A percentile compares a stretch with the other conserved stretches of the same genome.
Evolutionary conservation across 1,140 invertebrate species (phyloP).

Genomic region (Drosophila lacertosa): DNA sequence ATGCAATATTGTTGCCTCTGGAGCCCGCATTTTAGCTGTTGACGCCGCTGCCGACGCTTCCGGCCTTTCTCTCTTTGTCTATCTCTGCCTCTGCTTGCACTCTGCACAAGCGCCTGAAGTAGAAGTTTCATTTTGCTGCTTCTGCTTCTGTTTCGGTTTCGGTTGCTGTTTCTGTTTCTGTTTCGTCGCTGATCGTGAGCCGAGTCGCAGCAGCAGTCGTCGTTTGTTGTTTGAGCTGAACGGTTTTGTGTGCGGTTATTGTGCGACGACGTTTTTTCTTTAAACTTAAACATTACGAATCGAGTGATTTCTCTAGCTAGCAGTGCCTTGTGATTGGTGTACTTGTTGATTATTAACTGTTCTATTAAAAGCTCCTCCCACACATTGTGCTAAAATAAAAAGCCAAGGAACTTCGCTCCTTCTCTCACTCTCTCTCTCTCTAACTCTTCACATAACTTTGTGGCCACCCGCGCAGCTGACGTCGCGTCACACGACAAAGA

Average conservation of each 20-base stretch:
- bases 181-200: conserved; percentile 44
- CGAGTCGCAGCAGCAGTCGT: conserved; percentile 57
- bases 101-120: conserved; percentile 17
- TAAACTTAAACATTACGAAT: conserved; percentile 32
- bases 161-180: conserved; percentile 29
- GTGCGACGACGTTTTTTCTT: conserved; percentile 16
- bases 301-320: conserved; percentile 15
- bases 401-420: not conserved
- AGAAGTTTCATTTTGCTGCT: conserved; percentile 23
- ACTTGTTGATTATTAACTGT: conserved; percentile 27
- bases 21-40: conserved; percentile 71
- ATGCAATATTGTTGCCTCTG: conserved; percentile 55
- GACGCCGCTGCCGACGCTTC: conserved; percentile 42
- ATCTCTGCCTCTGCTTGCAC: conserved; percentile 14
- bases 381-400: conserved; percentile 17
- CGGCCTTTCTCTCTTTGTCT: conserved; percentile 46
- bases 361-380: conserved; percentile 13
- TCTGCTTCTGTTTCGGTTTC: conserved; percentile 41
- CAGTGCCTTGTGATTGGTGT: conserved; percentile 29
- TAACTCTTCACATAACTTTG: not conserved
- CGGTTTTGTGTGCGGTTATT: conserved; percentile 55
- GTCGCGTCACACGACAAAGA: conserved; percentile 41
- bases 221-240: conserved; percentile 73
- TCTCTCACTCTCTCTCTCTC: no score
- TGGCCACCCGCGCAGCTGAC: conserved; percentile 57